Evolutionary conservation across 2,888 invertebrate genomes (phyloP).

Genomic region (Euproctis similis): DNA sequence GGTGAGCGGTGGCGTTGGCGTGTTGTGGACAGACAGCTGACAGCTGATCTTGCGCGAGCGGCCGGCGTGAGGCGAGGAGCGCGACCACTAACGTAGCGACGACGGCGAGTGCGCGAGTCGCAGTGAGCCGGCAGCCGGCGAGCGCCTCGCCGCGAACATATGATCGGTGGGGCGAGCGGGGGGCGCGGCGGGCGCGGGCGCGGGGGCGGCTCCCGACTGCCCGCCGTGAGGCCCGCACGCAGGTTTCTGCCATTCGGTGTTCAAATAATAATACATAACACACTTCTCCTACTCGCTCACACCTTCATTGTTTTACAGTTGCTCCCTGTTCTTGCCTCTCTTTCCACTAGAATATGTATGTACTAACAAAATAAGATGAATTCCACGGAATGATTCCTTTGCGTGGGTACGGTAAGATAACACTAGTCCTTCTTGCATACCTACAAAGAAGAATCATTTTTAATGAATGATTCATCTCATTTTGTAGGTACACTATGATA

Average conservation of each 20-base stretch:
- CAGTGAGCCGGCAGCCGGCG: constrained; percentile 49
- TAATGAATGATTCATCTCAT: no score
- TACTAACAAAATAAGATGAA: constrained; percentile 47
- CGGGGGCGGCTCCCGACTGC: constrained; percentile 41
- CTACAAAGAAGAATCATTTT: no score
- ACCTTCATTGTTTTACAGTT: constrained; percentile 32
- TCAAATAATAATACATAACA: constrained; percentile 67
- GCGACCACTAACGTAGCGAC: constrained; percentile 55
- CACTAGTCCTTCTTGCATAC: no score
- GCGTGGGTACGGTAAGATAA: no score
- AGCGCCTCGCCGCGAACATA: constrained; percentile 61
- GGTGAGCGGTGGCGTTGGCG: constrained; percentile 34
- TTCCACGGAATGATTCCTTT: constrained; percentile 13
- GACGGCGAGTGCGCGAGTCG: constrained; percentile 68
- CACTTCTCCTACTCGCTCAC: constrained; percentile 61
- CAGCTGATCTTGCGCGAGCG: constrained; percentile 59
- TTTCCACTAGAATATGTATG: constrained; percentile 24
- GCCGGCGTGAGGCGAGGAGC: constrained; percentile 29
- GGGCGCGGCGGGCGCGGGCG: constrained; percentile 27
- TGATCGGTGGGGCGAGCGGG: constrained; percentile 57
- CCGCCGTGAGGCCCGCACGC: constrained; percentile 71
- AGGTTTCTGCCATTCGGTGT: constrained; percentile 70
- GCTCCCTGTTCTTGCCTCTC: constrained; percentile 37
- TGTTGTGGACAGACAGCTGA: no score
- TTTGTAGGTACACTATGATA: no score